Percentiles rank a stretch among this genome's conserved stretches.
These are phyloP conservation scores for Chunga burmeisteri DNA, from an alignment of 2,113 vertebrate species.

Conservation along the genomic window DNA sequence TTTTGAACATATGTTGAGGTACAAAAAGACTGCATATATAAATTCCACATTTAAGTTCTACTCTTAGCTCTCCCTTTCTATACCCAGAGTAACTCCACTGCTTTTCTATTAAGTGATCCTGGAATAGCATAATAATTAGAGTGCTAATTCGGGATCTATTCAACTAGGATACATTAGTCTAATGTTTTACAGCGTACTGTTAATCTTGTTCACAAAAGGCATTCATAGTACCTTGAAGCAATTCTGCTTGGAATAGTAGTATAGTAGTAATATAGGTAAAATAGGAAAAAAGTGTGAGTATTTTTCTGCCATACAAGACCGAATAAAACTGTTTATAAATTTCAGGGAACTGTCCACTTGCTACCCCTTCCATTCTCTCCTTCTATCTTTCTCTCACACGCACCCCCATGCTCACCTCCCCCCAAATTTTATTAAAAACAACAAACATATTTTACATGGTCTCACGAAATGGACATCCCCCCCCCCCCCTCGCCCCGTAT, in stretches of 20 bases:
- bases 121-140: background rate
- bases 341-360: background rate
- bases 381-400: background rate
- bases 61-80: background rate
- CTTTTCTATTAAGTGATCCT: background rate
- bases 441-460: background rate
- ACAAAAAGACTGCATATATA: background rate
- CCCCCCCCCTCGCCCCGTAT: too few species aligned
- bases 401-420: rapidly evolving
- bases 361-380: background rate
- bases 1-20: background rate
- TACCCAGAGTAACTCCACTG: background rate
- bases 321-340: background rate
- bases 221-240: background rate
- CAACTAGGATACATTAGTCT: background rate
- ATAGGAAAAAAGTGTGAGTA: background rate
- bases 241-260: background rate
- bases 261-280: background rate
- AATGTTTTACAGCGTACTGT: background rate
- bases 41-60: background rate
- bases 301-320: background rate
- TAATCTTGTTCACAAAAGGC: background rate
- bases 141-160: background rate
- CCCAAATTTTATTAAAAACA: background rate
- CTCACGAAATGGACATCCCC: background rate